phyloP scores from a whole-genome alignment of 2,888 invertebrate species.

The Rhodophaea formosa region DNA sequence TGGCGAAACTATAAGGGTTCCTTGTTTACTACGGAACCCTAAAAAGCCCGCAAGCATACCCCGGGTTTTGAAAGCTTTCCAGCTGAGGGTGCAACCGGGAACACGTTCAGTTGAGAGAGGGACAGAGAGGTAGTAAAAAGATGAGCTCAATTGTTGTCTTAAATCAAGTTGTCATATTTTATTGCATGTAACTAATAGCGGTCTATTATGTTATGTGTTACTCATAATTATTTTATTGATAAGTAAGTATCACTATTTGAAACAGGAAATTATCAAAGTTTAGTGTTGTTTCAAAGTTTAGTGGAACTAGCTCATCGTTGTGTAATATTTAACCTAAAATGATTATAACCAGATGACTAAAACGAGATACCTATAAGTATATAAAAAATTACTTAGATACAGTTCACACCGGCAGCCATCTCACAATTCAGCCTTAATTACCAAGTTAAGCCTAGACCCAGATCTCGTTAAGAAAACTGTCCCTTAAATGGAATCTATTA shows the following conservation, averaged over 20 bases:
- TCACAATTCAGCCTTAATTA: conserved; percentile 4
- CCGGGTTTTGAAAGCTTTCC: no score
- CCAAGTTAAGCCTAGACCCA: conserved; percentile 5
- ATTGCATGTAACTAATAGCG: no score
- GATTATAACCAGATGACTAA: not conserved
- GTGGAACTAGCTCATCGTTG: not conserved
- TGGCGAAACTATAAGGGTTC: no score
- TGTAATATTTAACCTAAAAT: not conserved
- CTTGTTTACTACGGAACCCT: no score
- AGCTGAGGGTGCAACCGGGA: no score
- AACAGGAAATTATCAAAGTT: not conserved
- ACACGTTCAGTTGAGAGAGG: no score
- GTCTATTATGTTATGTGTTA: not conserved
- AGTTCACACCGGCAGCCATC: not conserved
- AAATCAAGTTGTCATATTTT: no score
- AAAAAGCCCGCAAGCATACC: no score
- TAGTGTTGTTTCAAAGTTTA: not conserved
- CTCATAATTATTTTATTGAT: not conserved
- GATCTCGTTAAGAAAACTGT: conserved; percentile 1
- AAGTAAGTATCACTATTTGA: not conserved
- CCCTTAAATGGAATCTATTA: not conserved
- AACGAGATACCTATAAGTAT: not conserved
- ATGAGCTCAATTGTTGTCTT: no score
- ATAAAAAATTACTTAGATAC: not conserved
- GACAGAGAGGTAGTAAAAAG: no score